phyloP scores from a whole-genome alignment of 2,113 vertebrate species.

The Sceloporus undulatus region DNA sequence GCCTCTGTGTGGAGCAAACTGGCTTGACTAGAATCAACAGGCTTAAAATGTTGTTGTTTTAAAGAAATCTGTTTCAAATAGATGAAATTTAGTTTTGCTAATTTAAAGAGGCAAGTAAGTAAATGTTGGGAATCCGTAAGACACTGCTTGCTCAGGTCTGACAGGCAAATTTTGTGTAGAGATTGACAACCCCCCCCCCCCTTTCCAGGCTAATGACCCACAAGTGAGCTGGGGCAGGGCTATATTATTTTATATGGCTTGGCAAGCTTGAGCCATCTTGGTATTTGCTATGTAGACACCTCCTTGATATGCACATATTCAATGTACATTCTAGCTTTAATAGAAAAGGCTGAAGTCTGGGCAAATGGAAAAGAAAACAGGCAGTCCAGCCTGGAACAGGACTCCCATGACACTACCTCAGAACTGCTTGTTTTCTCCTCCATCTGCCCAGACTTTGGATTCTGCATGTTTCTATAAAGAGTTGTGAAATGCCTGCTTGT shows the following conservation, averaged over 20 bases:
- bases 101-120: not conserved
- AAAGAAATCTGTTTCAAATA: slow-evolving; percentile 2
- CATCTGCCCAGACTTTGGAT: too few relatives aligned
- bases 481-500: not conserved
- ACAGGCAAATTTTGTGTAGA: not conserved
- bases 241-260: not conserved
- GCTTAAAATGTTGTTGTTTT: not conserved
- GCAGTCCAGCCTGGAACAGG: not conserved
- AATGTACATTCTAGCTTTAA: not conserved
- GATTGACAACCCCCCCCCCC: not conserved
- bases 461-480: not conserved
- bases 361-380: not conserved
- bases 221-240: too few relatives aligned
- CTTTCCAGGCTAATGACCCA: not conserved
- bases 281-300: not conserved
- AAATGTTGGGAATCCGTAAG: not conserved
- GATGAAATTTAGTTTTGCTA: not conserved
- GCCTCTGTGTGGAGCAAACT: slow-evolving; percentile 35
- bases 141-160: not conserved
- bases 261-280: not conserved
- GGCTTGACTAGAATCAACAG: not conserved
- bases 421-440: too few relatives aligned
- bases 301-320: not conserved
- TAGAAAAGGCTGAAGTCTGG: not conserved
- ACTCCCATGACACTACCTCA: not conserved